Evolutionary conservation across 2,797 vertebrate genomes (phyloP).

Genomic region (Eleutherodactylus coqui): DNA sequence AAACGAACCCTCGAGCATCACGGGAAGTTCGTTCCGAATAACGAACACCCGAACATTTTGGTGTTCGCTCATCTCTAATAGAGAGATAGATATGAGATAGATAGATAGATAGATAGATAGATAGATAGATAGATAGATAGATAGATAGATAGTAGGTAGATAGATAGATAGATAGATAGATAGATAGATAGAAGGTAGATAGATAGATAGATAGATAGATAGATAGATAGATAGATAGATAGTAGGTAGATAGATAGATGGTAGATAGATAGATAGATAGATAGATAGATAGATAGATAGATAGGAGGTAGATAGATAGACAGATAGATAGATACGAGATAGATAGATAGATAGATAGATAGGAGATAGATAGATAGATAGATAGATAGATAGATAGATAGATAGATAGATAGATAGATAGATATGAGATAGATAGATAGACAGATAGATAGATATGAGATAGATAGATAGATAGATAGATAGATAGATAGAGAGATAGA

Average conservation of each 20-base stretch:
- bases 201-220: neutral
- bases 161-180: neutral
- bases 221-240: too few species aligned
- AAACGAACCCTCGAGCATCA: too few species aligned
- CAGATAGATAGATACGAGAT: neutral
- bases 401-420: conserved; percentile 11
- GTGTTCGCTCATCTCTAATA: too few species aligned
- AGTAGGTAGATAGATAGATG: neutral
- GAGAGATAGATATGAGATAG: neutral
- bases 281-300: too few species aligned
- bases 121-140: neutral
- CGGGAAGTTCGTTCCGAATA: too few species aligned
- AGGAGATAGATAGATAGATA: neutral
- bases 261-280: neutral
- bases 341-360: conserved; percentile 4
- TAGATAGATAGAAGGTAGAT: neutral
- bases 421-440: neutral
- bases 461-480: neutral
- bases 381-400: neutral
- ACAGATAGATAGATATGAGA: neutral
- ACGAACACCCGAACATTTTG: too few species aligned
- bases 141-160: neutral
- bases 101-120: neutral
- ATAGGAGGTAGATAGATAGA: neutral
- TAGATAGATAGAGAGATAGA: too few species aligned